These are phyloP conservation scores for Heliconius nattereri DNA, from an alignment of 1,140 invertebrate species.

Conservation along the genomic window DNA sequence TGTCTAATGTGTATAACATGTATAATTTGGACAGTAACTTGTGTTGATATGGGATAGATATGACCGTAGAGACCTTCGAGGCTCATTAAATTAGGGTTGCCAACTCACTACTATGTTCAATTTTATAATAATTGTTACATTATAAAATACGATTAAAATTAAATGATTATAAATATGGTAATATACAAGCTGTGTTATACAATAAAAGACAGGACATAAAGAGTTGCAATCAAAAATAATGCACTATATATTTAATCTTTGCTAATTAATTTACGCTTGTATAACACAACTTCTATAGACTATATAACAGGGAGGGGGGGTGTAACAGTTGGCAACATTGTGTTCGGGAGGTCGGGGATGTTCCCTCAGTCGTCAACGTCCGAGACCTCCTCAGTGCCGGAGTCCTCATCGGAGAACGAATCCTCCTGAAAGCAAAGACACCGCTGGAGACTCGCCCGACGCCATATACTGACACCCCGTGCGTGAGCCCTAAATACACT, in stretches of 20 bases:
- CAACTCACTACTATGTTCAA: conserved; percentile 35
- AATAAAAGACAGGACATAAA: background rate
- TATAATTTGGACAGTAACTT: background rate
- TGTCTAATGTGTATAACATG: background rate
- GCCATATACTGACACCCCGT: background rate
- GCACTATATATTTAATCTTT: too few relatives aligned
- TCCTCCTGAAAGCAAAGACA: conserved; percentile 78
- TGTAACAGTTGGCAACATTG: conserved; percentile 1
- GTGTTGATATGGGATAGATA: conserved; percentile 1
- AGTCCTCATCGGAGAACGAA: conserved; percentile 75
- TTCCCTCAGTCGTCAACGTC: conserved; percentile 70
- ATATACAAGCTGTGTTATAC: background rate
- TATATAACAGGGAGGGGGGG: background rate
- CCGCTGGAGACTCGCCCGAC: conserved; percentile 39
- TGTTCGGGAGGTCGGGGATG: background rate
- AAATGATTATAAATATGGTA: background rate
- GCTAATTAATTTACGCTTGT: background rate
- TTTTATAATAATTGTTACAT: conserved; percentile 38
- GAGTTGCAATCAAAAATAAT: background rate
- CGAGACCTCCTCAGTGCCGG: conserved; percentile 75
- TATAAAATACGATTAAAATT: background rate
- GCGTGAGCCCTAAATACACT: background rate
- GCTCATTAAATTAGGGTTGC: background rate
- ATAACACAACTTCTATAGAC: background rate
- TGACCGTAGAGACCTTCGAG: background rate